A percentile compares a stretch with the other conserved stretches of the same genome.
These are phyloP conservation scores for Zapornia atra DNA, from an alignment of 2,113 vertebrate species.

Conservation along the genomic window DNA sequence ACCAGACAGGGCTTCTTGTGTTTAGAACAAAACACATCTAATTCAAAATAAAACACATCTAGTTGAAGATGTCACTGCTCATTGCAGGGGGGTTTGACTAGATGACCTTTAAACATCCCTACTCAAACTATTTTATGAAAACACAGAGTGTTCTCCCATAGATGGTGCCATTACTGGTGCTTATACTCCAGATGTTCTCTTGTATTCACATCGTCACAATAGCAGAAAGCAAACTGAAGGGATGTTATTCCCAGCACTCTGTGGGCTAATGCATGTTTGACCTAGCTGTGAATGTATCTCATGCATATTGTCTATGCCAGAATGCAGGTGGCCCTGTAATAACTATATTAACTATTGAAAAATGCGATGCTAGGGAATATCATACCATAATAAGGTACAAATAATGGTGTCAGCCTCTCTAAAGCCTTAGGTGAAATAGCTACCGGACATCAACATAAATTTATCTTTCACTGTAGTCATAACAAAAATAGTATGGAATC, in stretches of 20 bases:
- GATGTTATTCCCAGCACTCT: not conserved
- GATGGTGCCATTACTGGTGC: not conserved
- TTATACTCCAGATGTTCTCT: not conserved
- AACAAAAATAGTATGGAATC: not conserved
- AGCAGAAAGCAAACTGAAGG: not conserved
- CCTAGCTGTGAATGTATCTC: not conserved
- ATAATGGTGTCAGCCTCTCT: not conserved
- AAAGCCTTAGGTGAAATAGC: not conserved
- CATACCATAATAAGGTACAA: not conserved
- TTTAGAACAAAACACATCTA: not conserved
- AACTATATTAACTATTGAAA: not conserved
- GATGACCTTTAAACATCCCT: not conserved
- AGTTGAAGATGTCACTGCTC: not conserved
- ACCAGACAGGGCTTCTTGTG: not conserved
- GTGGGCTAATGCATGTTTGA: not conserved
- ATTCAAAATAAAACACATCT: too few relatives aligned
- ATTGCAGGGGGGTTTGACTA: not conserved
- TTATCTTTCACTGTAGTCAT: not conserved
- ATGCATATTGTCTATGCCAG: not conserved
- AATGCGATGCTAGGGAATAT: not conserved
- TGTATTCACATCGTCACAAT: not conserved
- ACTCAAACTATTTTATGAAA: not conserved
- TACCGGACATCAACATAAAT: not conserved
- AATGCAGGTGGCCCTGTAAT: not conserved
- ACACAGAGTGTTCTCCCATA: not conserved